These are phyloP conservation scores for Actenoides hombroni DNA, from an alignment of 2,113 vertebrate species.

Conservation along the genomic window DNA sequence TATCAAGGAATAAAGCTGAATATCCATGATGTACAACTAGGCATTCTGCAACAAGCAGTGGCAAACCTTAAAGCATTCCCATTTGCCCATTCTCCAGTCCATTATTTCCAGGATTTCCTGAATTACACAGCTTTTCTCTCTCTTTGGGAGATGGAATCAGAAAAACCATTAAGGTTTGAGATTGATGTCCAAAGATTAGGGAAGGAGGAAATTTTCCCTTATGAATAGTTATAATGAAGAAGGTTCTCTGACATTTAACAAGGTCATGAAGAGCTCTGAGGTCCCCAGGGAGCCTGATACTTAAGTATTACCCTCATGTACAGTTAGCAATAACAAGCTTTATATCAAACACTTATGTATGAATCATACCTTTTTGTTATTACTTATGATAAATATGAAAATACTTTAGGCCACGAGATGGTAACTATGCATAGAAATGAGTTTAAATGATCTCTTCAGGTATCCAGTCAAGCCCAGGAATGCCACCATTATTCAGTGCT, in stretches of 20 bases:
- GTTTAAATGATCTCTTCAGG: slow-evolving; percentile 4
- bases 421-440: slow-evolving; percentile 1
- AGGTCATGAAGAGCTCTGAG: neutral
- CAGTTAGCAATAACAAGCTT: neutral
- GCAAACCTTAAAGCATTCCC: neutral
- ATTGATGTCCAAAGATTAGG: neutral
- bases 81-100: neutral
- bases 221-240: neutral
- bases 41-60: neutral
- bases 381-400: neutral
- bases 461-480: neutral
- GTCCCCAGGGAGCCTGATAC: neutral
- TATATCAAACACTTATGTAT: neutral
- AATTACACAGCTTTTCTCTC: neutral
- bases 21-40: neutral
- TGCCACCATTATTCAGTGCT: neutral
- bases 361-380: neutral
- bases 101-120: neutral
- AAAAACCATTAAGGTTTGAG: neutral
- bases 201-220: neutral
- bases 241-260: neutral
- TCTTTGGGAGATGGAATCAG: neutral
- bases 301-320: neutral
- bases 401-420: neutral
- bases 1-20: neutral